Evolutionary conservation across 35 echinoderm and acorn worm genomes (phyloP), one percentile per base, ranked within the genome.

Genomic region (Holothuria glaberrima): DNA sequence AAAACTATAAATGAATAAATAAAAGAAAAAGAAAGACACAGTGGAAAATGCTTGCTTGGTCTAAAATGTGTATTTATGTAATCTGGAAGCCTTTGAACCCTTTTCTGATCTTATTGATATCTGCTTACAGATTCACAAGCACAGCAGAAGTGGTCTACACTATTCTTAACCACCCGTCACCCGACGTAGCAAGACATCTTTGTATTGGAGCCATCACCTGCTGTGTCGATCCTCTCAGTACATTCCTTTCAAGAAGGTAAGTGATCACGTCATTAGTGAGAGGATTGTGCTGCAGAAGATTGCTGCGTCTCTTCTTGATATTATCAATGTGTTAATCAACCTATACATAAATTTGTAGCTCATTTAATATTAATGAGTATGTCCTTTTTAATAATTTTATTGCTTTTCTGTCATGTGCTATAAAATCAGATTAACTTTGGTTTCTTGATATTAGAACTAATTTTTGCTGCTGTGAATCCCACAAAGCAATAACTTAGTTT

Each of bases 181-280:
- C 88, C 16, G 97, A 94, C 5, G 78, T 99, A 9, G 94, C 88
- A 22, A 61, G 58, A 36, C 84, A 82, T 25, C 58, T 99, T 12
- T 66, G 90, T 41, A 95, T 99, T 64, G 97, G 97, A 68, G 83
- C 93, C 59, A 91, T 99, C 19, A 99, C 97, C 9, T 79, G 91
- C 19, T 99, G 97, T 73, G 72, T 99, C 9, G 93, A 99, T 83
- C 93, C 97, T 18, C 88, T 90, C 68, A 93, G 93, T 61, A 91
- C 86, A 19, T 99, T 94, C 86, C 88, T 99, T 0, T 79, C 88
- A 24, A 59, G 94, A 61, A 99, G 96, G 96, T 97, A 56, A 2
- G 21, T 57, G 7, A 21, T 89, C 20, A 19, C 30, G 19, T 77
- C 29, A 69, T 9, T 5, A 54, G 50, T 1, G 1, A 9, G 16